Base-by-base conservation (phyloP, 2,113 vertebrate genomes). In the Nyctereutes procyonoides region DNA sequence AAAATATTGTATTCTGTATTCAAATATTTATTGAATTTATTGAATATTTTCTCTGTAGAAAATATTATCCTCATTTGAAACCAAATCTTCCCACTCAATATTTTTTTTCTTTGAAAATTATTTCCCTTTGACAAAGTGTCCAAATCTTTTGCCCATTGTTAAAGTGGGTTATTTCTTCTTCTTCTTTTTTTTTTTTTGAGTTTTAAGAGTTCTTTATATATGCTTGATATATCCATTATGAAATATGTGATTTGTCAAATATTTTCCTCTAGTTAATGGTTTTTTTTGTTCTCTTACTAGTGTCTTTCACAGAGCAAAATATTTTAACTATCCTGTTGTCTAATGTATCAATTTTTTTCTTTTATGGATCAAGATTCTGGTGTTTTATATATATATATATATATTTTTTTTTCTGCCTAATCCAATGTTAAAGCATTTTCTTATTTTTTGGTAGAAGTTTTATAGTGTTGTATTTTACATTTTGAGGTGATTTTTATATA, bases 391-490 rank as follows among this genome's bases (percentile, higher is more conserved):
- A 16, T 26, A 55, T 48, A 15, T 60, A 62, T 12, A 3, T n/a
- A n/a, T n/a, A n/a, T n/a, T n/a, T 24, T 56, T 24, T 60, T 80
- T 79, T 88, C 80, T 90, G 26, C 9, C 15, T 69, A 87, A 79
- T 65, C 76, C 7, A 83, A 13, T 12, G n/a, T 86, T 53, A 87
- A 79, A 93, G 77, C 51, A 28, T 35, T 92, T 43, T 92, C 13
- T 5, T n/a, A 30, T 58, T 60, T 69, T 88, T 74, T 32, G 14
- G 38, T 38, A 63, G 26, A 30, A 73, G 15, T 93, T 55, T 65
- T 88, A 73, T 32, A 85, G 71, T 55, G 83, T 95, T 80, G 53
- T 43, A 85, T 73, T 93, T 90, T 85, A 10, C 32, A 71, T 83
- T 65, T 84, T 16, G n/a, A 83, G 30, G 62, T 90, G 60, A 88